These are phyloP conservation scores for Clinocottus analis DNA, from an alignment of 2,113 vertebrate species.

Conservation along the genomic window DNA sequence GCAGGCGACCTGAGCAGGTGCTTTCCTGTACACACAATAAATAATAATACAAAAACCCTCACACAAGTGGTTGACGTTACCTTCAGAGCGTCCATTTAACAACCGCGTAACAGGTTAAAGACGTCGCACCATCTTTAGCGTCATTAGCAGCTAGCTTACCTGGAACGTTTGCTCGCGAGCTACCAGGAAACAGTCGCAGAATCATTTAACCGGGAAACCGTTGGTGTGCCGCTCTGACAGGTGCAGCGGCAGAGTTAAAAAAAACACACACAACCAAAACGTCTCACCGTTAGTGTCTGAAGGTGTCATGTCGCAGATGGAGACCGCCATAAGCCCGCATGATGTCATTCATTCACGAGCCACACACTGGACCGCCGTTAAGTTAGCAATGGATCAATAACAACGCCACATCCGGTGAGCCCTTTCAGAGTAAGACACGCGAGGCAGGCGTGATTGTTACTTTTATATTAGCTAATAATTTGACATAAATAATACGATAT, in stretches of 20 bases:
- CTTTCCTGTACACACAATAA: too few species aligned
- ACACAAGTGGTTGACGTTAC: neutral
- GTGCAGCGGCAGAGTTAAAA: neutral
- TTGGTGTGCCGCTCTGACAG: slow-evolving; percentile 10
- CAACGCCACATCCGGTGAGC: neutral
- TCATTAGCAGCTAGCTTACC: slow-evolving; percentile 20
- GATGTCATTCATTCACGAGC: slow-evolving; percentile 61
- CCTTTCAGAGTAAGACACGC: slow-evolving; percentile 26
- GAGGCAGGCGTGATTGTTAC: fast-evolving
- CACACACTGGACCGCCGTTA: neutral
- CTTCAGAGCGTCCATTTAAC: neutral
- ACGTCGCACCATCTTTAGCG: neutral
- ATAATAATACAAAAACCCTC: neutral
- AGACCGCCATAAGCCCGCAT: slow-evolving; percentile 39
- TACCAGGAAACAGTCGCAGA: neutral
- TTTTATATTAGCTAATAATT: neutral
- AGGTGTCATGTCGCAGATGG: slow-evolving; percentile 48
- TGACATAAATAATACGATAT: neutral
- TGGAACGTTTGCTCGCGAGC: slow-evolving; percentile 9
- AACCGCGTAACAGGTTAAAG: neutral
- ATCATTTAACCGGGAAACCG: neutral
- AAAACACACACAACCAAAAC: too few species aligned
- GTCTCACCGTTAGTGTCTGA: slow-evolving; percentile 8
- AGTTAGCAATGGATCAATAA: neutral
- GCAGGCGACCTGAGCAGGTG: neutral